A percentile compares a stretch with the other conserved stretches of the same genome.
These are phyloP conservation scores for Leucoma salicis DNA, from an alignment of 2,888 invertebrate genomes.

Conservation along the genomic window DNA sequence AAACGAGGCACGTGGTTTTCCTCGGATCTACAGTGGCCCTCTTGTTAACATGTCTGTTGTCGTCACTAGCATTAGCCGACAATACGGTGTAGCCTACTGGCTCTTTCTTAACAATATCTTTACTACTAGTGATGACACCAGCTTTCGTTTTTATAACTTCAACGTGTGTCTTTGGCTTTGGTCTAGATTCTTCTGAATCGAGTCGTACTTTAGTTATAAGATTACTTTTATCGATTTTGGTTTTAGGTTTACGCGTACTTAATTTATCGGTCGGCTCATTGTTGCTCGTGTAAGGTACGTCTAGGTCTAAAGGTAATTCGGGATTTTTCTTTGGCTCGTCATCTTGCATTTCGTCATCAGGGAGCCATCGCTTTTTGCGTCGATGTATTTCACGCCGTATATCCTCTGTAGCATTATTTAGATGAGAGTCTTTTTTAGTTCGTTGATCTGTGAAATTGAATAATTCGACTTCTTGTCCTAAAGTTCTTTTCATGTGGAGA, in stretches of 20 bases:
- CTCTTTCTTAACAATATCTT: slow-evolving; percentile 84
- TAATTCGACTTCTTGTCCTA: slow-evolving; percentile 59
- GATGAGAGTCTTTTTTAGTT: slow-evolving; percentile 48
- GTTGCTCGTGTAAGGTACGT: slow-evolving; percentile 85
- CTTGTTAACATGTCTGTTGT: slow-evolving; percentile 84
- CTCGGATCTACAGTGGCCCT: slow-evolving; percentile 89
- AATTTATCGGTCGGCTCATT: slow-evolving; percentile 77
- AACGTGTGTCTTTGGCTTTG: slow-evolving; percentile 85
- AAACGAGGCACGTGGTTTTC: slow-evolving; percentile 97
- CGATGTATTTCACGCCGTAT: slow-evolving; percentile 61
- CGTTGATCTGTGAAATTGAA: slow-evolving; percentile 63
- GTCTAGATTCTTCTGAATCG: slow-evolving; percentile 78
- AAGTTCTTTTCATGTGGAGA: slow-evolving; percentile 74
- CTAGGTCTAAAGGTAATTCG: slow-evolving; percentile 84
- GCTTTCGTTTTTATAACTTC: slow-evolving; percentile 86
- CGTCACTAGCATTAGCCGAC: slow-evolving; percentile 74
- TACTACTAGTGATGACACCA: slow-evolving; percentile 84
- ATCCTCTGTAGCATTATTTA: slow-evolving; percentile 63
- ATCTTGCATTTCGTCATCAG: slow-evolving; percentile 84
- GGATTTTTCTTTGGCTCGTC: slow-evolving; percentile 84
- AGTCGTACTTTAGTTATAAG: slow-evolving; percentile 78
- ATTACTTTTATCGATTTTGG: slow-evolving; percentile 78
- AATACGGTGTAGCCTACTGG: slow-evolving; percentile 74
- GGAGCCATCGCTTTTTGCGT: slow-evolving; percentile 85
- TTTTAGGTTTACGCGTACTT: slow-evolving; percentile 75